Evolutionary conservation across 2,797 vertebrate genomes (phyloP).

Genomic region (Gymnodraco acuticeps): DNA sequence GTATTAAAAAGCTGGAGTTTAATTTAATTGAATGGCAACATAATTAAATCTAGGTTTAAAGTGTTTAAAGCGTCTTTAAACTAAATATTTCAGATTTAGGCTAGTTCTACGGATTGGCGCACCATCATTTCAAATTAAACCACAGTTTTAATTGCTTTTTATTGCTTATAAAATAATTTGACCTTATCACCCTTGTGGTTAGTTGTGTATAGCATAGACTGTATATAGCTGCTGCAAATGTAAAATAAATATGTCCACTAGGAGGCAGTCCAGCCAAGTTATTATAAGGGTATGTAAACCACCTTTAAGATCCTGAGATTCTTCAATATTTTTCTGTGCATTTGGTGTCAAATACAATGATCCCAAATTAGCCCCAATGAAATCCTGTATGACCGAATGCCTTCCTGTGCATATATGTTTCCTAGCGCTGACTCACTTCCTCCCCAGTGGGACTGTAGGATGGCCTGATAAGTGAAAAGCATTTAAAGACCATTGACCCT

Average conservation of each 20-base stretch:
- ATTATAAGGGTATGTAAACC: conserved; percentile 5
- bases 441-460: conserved; percentile 47
- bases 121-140: too few relatives aligned
- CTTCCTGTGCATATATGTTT: conserved; percentile 55
- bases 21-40: neutral
- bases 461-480: conserved; percentile 70
- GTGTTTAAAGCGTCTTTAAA: too few relatives aligned
- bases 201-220: neutral
- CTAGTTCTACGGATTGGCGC: too few relatives aligned
- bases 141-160: too few relatives aligned
- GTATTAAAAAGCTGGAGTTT: neutral
- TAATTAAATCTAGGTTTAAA: too few relatives aligned
- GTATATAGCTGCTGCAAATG: conserved; percentile 21
- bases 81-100: too few relatives aligned
- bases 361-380: conserved; percentile 53
- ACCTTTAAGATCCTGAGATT: conserved; percentile 6
- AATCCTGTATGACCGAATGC: conserved; percentile 49
- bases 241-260: conserved; percentile 54
- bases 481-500: conserved; percentile 72
- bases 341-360: conserved; percentile 49
- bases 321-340: conserved; percentile 5
- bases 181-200: conserved; percentile 13
- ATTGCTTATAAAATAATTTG: conserved; percentile 17
- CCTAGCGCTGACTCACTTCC: conserved; percentile 59
- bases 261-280: conserved; percentile 63